Percentiles rank a stretch among this genome's conserved stretches.
Conservation (phyloP, 2,113 vertebrate genomes). For the Istiophorus platypterus region DNA sequence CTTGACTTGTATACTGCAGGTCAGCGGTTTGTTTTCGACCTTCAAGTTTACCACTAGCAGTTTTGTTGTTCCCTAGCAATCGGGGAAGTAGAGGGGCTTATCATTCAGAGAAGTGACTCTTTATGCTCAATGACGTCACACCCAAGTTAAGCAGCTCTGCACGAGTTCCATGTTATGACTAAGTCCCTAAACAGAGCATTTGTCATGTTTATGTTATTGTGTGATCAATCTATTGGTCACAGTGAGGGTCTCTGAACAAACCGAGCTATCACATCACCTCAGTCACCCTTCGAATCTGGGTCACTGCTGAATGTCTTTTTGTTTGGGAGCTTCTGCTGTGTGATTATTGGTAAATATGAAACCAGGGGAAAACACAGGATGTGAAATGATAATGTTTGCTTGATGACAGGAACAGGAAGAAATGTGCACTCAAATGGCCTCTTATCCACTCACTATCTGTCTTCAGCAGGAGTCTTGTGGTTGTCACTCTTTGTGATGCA, state of each 20-base stretch:
- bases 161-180: neutral
- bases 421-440: constrained; percentile 27
- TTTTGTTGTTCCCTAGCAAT: constrained; percentile 22
- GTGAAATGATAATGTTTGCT: constrained; percentile 29
- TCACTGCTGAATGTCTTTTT: constrained; percentile 13
- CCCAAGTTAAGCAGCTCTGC: constrained; percentile 10
- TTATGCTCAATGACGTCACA: neutral
- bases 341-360: constrained; percentile 52
- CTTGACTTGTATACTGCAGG: neutral
- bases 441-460: constrained; percentile 23
- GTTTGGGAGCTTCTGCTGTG: neutral
- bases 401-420: constrained; percentile 54
- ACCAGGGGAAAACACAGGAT: constrained; percentile 24
- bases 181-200: neutral
- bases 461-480: constrained; percentile 6
- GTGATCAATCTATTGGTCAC: constrained; percentile 9
- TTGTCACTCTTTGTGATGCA: constrained; percentile 18
- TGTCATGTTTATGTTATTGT: constrained; percentile 19
- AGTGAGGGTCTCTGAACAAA: neutral
- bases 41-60: constrained; percentile 12
- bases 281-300: constrained; percentile 4
- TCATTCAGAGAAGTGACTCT: constrained; percentile 49
- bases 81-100: constrained; percentile 46
- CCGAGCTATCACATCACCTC: neutral
- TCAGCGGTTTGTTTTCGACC: constrained; percentile 18